These are phyloP conservation scores for Aplodontia rufa DNA, from an alignment of 2,113 vertebrate species.

Conservation along the genomic window DNA sequence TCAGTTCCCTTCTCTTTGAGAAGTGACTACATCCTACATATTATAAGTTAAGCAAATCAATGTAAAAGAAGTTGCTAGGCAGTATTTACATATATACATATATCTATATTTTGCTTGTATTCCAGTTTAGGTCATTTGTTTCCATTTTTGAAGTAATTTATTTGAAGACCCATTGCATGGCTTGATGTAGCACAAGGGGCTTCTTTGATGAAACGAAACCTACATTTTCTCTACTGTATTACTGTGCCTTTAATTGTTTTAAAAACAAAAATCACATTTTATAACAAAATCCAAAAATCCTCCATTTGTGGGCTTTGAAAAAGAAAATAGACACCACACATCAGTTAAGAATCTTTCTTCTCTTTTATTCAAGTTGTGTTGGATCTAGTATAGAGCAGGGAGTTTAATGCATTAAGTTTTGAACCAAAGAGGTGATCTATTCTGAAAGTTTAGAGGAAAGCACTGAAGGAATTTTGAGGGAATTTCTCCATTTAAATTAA, in stretches of 20 bases:
- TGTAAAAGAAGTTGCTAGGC: not conserved
- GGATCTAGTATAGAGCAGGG: not conserved
- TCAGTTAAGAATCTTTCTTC: not conserved
- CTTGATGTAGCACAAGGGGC: not conserved
- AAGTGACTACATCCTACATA: not conserved
- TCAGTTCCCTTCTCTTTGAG: slow-evolving; percentile 48
- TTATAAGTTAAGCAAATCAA: not conserved
- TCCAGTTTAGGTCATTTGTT: not conserved
- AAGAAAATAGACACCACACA: not conserved
- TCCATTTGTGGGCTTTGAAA: not conserved
- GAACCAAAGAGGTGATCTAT: slow-evolving; percentile 34
- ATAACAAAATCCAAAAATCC: not conserved
- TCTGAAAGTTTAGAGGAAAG: not conserved
- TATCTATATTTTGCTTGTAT: slow-evolving; percentile 51
- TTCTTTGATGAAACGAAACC: not conserved
- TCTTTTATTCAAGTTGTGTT: not conserved
- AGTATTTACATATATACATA: not conserved
- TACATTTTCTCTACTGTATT: not conserved
- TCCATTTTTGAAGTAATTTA: not conserved
- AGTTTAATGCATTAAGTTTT: not conserved
- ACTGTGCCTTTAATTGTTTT: not conserved
- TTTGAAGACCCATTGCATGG: not conserved
- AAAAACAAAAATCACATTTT: not conserved
- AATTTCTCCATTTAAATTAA: slow-evolving; percentile 35
- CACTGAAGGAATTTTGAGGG: not conserved